A percentile compares a stretch with the other conserved stretches of the same genome.
Evolutionary conservation across 2,888 invertebrate genomes (phyloP).

Genomic region (Leptinotarsa rubiginosa): DNA sequence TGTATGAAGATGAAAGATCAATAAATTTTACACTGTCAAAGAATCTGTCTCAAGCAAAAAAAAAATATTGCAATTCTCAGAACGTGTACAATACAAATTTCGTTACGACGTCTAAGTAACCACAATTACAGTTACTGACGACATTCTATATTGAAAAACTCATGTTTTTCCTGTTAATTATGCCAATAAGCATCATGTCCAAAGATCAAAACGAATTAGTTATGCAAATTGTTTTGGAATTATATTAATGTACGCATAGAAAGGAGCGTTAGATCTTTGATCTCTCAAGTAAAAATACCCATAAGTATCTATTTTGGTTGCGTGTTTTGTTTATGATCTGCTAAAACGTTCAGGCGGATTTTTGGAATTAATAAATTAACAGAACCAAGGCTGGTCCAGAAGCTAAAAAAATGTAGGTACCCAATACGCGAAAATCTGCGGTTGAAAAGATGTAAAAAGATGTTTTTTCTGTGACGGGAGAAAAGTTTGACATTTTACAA

Average conservation of each 20-base stretch:
- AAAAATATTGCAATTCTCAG: too few relatives aligned
- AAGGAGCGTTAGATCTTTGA: not conserved
- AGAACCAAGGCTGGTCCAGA: too few relatives aligned
- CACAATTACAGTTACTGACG: not conserved
- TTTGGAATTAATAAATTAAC: not conserved
- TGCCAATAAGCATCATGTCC: not conserved
- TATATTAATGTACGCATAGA: conserved; percentile 7
- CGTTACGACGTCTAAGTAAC: not conserved
- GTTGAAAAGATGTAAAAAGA: too few relatives aligned
- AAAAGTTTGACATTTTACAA: too few relatives aligned
- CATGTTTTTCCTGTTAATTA: not conserved
- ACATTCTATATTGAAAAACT: conserved; percentile 2
- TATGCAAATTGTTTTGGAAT: not conserved
- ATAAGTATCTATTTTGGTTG: not conserved
- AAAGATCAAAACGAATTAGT: conserved; percentile 2
- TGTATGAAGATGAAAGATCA: too few relatives aligned
- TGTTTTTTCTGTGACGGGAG: too few relatives aligned
- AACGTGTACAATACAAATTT: too few relatives aligned
- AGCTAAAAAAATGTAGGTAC: too few relatives aligned
- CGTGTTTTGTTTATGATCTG: not conserved
- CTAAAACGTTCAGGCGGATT: not conserved
- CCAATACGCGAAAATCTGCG: too few relatives aligned
- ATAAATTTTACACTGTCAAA: too few relatives aligned
- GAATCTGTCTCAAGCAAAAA: too few relatives aligned
- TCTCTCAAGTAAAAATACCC: not conserved